phyloP scores from a whole-genome alignment of 2,113 vertebrate species.

The Colaptes auratus region DNA sequence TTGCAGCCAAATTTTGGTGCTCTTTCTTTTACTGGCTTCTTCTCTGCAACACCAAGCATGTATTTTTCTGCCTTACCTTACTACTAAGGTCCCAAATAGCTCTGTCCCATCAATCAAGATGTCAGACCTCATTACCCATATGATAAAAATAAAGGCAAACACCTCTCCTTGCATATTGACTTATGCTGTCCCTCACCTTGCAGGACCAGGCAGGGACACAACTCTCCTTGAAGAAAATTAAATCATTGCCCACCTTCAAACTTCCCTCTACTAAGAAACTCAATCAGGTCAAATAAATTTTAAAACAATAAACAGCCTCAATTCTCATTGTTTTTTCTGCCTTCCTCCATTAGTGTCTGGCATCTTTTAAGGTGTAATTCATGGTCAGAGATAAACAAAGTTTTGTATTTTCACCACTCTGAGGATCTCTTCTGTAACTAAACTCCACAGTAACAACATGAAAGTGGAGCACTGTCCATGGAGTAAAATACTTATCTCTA shows the following conservation, averaged over 20 bases:
- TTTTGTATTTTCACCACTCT: not conserved
- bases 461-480: not conserved
- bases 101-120: conserved; percentile 24
- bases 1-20: not conserved
- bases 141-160: conserved; percentile 43
- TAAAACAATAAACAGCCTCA: not conserved
- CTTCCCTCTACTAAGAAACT: not conserved
- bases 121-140: not conserved
- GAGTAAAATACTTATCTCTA: not conserved
- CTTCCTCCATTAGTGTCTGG: not conserved
- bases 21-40: not conserved
- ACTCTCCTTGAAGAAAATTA: not conserved
- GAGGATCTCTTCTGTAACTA: not conserved
- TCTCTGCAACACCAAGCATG: not conserved
- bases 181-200: not conserved
- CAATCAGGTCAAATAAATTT: not conserved
- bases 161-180: not conserved
- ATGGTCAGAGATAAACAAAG: not conserved
- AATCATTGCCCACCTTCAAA: not conserved
- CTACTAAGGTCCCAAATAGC: not conserved
- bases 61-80: not conserved
- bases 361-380: not conserved
- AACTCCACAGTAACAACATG: fast-evolving
- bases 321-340: not conserved
- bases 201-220: not conserved